These are phyloP conservation scores for Stegostoma tigrinum DNA, from an alignment of 2,113 vertebrate species.

Conservation along the genomic window DNA sequence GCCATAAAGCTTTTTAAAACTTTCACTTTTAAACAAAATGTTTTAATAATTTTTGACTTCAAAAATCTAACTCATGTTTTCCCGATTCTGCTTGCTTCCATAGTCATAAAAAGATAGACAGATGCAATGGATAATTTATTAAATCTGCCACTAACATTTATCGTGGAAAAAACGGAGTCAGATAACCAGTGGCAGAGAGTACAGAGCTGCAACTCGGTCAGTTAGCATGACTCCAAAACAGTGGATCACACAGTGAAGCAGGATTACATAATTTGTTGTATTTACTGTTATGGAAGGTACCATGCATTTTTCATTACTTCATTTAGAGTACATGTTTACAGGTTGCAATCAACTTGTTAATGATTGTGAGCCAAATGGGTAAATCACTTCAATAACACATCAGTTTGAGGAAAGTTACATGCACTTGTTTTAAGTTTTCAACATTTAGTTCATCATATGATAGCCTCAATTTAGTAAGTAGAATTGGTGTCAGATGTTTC, in stretches of 20 bases:
- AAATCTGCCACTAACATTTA: background rate
- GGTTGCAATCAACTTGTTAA: constrained; percentile 1
- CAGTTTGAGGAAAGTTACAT: background rate
- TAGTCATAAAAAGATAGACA: background rate
- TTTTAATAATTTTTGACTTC: background rate
- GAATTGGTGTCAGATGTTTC: background rate
- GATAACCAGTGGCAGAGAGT: background rate
- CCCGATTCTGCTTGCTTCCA: background rate
- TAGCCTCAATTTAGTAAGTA: background rate
- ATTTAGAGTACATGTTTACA: background rate
- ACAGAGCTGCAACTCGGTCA: background rate
- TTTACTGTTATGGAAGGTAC: background rate
- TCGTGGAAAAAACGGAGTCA: background rate
- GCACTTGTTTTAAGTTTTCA: background rate
- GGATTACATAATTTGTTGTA: background rate
- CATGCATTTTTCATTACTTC: constrained; percentile 13
- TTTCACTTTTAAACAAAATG: background rate
- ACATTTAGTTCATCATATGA: background rate
- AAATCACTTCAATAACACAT: background rate
- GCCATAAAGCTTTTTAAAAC: background rate
- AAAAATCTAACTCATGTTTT: background rate
- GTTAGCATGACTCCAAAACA: background rate
- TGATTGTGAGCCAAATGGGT: background rate
- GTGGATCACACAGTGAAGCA: background rate
- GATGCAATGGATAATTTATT: constrained; percentile 11